phyloP scores from a whole-genome alignment of 2,888 invertebrate genomes.

The Brachyptera risi region DNA sequence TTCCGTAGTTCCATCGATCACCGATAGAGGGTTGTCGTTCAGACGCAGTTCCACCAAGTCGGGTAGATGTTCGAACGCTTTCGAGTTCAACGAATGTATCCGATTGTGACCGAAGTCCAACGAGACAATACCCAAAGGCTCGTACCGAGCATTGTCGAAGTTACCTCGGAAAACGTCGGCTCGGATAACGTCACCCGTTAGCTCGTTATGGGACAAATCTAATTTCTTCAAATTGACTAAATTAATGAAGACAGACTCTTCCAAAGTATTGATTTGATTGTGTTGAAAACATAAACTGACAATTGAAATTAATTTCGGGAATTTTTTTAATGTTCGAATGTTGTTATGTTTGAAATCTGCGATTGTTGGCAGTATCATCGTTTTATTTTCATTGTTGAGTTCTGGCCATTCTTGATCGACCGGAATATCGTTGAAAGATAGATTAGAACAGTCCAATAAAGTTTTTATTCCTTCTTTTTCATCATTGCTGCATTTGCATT shows the following conservation, averaged over 20 bases:
- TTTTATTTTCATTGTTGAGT: no score
- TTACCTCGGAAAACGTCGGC: neutral
- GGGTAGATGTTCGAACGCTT: neutral
- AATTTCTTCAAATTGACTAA: neutral
- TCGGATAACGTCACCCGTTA: neutral
- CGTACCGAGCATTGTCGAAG: neutral
- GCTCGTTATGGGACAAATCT: neutral
- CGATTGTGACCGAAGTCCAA: neutral
- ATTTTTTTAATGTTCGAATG: no score
- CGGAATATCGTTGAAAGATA: no score
- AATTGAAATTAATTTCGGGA: no score
- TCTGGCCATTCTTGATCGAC: no score
- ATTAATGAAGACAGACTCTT: neutral
- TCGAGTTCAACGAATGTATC: neutral
- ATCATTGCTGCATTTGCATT: no score
- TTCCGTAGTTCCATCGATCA: neutral
- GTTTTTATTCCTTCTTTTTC: no score
- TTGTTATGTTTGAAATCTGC: no score
- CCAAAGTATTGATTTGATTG: no score
- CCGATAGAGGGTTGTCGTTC: slow-evolving; percentile 9
- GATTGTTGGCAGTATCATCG: no score
- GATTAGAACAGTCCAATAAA: no score
- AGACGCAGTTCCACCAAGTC: neutral
- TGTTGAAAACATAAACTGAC: no score
- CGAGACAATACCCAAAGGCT: neutral